Conservation (phyloP, 2,888 invertebrate genomes). For the Cerastis rubricosa region DNA sequence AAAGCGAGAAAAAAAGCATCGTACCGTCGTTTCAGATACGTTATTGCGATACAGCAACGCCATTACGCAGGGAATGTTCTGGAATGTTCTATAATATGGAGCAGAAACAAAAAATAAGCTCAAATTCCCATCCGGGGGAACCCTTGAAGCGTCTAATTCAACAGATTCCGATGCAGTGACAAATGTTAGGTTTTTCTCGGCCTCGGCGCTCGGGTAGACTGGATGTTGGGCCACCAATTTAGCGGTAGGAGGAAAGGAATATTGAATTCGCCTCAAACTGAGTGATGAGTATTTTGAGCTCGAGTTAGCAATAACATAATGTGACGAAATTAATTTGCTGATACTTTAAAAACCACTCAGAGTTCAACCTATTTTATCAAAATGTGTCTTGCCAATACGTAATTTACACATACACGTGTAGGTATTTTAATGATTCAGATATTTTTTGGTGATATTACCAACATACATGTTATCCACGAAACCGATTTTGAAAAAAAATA, state of each 20-base stretch:
- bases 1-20: conserved; percentile 60
- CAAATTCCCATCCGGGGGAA: conserved; percentile 78
- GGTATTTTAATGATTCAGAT: neutral
- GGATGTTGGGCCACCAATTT: conserved; percentile 62
- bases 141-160: conserved; percentile 85
- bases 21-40: conserved; percentile 65
- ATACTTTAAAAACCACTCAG: neutral
- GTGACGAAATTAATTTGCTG: too few species aligned
- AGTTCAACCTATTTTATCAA: neutral
- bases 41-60: conserved; percentile 67
- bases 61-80: conserved; percentile 71
- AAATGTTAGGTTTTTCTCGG: conserved; percentile 87
- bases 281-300: neutral
- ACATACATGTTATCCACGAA: neutral
- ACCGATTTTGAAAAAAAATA: too few species aligned
- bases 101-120: conserved; percentile 82
- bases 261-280: neutral
- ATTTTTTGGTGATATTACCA: neutral
- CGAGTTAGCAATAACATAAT: neutral
- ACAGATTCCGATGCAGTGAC: conserved; percentile 90
- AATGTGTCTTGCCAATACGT: neutral
- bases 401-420: too few species aligned
- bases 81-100: conserved; percentile 74
- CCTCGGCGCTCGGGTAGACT: conserved; percentile 73
- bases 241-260: conserved; percentile 32